phyloP scores from a whole-genome alignment of 2,888 invertebrate genomes.

The Chelonus formosanus region DNA sequence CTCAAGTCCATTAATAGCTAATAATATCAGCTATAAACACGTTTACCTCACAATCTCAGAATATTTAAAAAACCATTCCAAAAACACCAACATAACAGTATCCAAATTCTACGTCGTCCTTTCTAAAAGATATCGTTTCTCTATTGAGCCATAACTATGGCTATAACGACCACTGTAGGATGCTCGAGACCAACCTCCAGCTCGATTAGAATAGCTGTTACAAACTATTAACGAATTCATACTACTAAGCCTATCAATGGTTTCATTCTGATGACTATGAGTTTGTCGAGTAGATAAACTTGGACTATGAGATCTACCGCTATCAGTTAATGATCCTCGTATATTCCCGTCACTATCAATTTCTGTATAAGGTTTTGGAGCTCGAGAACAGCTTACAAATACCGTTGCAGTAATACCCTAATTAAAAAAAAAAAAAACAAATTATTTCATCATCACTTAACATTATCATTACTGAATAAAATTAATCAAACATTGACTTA shows the following conservation, averaged over 20 bases:
- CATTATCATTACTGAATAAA: not conserved
- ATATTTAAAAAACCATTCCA: too few relatives aligned
- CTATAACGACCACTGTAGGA: constrained; percentile 67
- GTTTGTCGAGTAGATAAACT: constrained; percentile 75
- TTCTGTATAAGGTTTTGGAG: constrained; percentile 62
- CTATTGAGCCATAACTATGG: constrained; percentile 69
- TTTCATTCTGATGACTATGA: constrained; percentile 67
- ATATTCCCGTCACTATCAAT: constrained; percentile 54
- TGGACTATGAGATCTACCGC: constrained; percentile 50
- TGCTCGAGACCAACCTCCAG: constrained; percentile 69
- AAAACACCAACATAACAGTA: too few relatives aligned
- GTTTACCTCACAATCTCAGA: too few relatives aligned
- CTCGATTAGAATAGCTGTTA: constrained; percentile 78
- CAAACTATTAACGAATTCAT: constrained; percentile 80
- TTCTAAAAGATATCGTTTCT: constrained; percentile 58
- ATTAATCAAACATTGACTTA: constrained; percentile 58
- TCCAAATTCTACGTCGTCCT: constrained; percentile 56
- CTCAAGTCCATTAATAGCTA: too few relatives aligned
- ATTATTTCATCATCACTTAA: not conserved
- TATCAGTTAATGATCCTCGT: constrained; percentile 53
- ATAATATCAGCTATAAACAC: too few relatives aligned
- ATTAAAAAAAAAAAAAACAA: constrained; percentile 4
- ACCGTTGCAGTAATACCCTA: constrained; percentile 62
- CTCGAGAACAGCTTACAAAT: constrained; percentile 59
- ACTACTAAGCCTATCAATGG: constrained; percentile 74